These are phyloP conservation scores for Aphodius sticticus DNA, from an alignment of 2,888 invertebrate genomes.

Conservation along the genomic window DNA sequence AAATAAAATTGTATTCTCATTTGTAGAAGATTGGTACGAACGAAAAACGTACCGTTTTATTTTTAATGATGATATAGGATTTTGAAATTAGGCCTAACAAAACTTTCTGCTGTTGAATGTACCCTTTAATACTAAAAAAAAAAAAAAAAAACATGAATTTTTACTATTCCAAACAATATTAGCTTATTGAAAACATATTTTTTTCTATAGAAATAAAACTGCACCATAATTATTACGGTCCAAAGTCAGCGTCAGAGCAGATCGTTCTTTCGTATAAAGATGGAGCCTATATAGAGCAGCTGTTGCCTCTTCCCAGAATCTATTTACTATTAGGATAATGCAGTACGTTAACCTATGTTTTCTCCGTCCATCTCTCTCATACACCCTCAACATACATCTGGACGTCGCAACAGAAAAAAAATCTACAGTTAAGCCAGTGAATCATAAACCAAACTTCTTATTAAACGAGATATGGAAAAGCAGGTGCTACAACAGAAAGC, in stretches of 20 bases:
- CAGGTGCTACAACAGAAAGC: not conserved
- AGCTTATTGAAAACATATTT: no score
- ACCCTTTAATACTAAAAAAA: not conserved
- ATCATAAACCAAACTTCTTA: not conserved
- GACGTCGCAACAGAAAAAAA: not conserved
- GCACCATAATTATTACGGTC: not conserved
- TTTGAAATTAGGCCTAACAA: no score
- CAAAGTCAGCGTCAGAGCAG: not conserved
- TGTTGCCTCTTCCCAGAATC: constrained; percentile 18
- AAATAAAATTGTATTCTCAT: no score
- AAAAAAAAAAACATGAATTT: not conserved
- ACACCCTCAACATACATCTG: not conserved
- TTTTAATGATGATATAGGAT: no score
- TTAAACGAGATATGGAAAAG: not conserved
- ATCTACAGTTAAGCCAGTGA: not conserved
- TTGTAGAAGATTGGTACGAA: no score
- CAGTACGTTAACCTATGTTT: constrained; percentile 14
- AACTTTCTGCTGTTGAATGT: no score
- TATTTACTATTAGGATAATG: constrained; percentile 24
- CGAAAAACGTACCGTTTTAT: no score
- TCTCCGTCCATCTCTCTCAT: not conserved
- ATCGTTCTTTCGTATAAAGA: constrained; percentile 1
- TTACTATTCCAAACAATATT: not conserved
- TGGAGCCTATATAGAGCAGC: constrained; percentile 20
- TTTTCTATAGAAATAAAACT: not conserved